These are phyloP conservation scores for Gari tellinella DNA, from an alignment of 2,888 invertebrate species.

Conservation along the genomic window DNA sequence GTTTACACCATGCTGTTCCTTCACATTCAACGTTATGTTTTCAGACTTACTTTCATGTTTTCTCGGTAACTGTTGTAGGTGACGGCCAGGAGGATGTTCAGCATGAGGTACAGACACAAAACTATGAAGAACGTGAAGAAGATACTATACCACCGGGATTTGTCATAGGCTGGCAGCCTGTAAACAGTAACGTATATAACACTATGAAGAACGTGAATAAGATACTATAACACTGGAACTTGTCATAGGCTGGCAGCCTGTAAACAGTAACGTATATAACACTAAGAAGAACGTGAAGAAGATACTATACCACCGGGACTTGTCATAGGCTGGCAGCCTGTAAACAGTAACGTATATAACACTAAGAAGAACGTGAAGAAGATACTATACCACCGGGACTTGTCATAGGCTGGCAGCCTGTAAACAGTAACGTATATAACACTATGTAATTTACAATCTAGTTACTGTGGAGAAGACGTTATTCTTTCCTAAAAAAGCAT, in stretches of 20 bases:
- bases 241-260: slow-evolving; percentile 85
- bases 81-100: slow-evolving; percentile 97
- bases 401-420: slow-evolving; percentile 85
- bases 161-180: slow-evolving; percentile 85
- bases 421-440: slow-evolving; percentile 69
- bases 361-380: slow-evolving; percentile 85
- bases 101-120: slow-evolving; percentile 85
- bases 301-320: slow-evolving; percentile 81
- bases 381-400: slow-evolving; percentile 81
- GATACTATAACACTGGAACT: slow-evolving; percentile 81
- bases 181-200: slow-evolving; percentile 65
- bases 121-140: slow-evolving; percentile 85
- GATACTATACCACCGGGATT: slow-evolving; percentile 81
- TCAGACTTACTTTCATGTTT: slow-evolving; percentile 54
- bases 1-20: no score
- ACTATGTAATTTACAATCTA: slow-evolving; percentile 85
- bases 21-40: no score
- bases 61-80: slow-evolving; percentile 95
- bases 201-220: slow-evolving; percentile 85
- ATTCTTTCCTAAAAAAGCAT: no score
- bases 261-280: slow-evolving; percentile 66
- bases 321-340: slow-evolving; percentile 85
- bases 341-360: slow-evolving; percentile 84
- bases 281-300: slow-evolving; percentile 85
- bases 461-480: no score